phyloP scores from a whole-genome alignment of 2,797 vertebrate genomes.

The Anas georgica region DNA sequence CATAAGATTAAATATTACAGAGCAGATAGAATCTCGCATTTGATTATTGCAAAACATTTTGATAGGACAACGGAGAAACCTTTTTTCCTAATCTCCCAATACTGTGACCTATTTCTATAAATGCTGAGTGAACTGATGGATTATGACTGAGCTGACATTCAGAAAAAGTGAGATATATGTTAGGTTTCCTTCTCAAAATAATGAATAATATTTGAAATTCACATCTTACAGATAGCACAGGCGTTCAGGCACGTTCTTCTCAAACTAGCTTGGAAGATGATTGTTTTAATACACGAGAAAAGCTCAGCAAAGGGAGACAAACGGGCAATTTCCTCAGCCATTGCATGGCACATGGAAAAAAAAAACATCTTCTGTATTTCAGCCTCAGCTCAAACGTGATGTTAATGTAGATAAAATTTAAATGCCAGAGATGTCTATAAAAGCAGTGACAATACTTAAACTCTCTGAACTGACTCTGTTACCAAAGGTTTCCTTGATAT shows the following conservation, averaged over 20 bases:
- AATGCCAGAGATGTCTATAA: background rate
- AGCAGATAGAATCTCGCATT: background rate
- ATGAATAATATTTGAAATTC: background rate
- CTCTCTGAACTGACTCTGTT: background rate
- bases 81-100: background rate
- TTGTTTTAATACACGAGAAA: background rate
- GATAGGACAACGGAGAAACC: background rate
- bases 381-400: background rate
- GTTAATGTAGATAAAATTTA: background rate
- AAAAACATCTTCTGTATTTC: background rate
- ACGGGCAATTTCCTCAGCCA: background rate
- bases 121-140: background rate
- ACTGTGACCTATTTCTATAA: background rate
- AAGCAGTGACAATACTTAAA: background rate
- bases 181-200: background rate
- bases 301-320: slow-evolving; percentile 13
- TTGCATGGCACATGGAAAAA: background rate
- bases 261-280: background rate
- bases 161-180: background rate
- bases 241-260: background rate
- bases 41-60: slow-evolving; percentile 22
- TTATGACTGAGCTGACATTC: background rate
- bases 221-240: background rate
- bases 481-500: background rate
- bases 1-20: background rate